Conservation (phyloP, 2,797 vertebrate genomes). For the Luscinia luscinia region DNA sequence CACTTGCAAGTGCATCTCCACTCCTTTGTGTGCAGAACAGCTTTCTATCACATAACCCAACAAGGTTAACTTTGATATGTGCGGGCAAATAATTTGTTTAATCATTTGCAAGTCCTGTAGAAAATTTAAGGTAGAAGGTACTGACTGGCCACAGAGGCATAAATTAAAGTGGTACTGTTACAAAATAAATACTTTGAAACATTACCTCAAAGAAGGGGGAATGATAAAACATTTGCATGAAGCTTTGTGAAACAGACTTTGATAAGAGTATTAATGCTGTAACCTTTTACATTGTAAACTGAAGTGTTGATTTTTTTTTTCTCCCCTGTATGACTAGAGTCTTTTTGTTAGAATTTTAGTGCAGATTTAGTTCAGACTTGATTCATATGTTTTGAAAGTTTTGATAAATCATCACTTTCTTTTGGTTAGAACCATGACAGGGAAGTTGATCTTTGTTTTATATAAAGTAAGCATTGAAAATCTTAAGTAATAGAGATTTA, state of each 20-base stretch:
- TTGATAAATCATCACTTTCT: background rate
- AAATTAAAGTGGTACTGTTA: background rate
- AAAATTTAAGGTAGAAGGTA: background rate
- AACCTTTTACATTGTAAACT: background rate
- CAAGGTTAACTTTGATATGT: background rate
- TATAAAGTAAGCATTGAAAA: background rate
- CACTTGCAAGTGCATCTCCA: fast-evolving
- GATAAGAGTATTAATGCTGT: background rate
- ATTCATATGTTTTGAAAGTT: background rate
- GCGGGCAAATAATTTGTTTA: background rate
- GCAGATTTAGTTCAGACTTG: background rate
- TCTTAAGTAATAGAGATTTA: background rate
- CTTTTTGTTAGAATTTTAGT: background rate
- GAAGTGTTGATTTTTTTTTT: background rate
- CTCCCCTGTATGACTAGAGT: background rate
- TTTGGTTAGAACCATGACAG: background rate
- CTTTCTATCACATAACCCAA: background rate
- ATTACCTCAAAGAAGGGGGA: background rate
- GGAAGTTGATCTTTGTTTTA: background rate
- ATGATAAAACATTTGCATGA: background rate
- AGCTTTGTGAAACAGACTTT: background rate
- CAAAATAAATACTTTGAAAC: background rate
- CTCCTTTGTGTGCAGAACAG: background rate
- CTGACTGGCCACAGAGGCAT: background rate
- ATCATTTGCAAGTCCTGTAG: background rate